Base-by-base conservation (phyloP, 2,888 invertebrate species). In the Drosophila percnosoma region DNA sequence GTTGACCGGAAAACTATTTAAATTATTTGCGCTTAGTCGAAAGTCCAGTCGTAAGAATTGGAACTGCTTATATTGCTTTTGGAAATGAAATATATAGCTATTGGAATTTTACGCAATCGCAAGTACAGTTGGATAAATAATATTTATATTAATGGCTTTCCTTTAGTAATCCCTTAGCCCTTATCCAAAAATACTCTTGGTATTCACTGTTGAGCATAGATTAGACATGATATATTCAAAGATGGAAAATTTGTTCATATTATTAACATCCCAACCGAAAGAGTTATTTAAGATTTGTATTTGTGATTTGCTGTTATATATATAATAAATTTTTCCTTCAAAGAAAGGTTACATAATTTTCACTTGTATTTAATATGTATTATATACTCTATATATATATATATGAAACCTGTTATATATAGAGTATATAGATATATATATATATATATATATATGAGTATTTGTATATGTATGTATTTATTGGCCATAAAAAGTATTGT, bases 341-440 rank as follows among this genome's bases (percentile, higher is more conserved):
- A 27, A 31, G 3, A n/a, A n/a, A 21, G 2, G 15, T 65, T 62
- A 51, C 33, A 65, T 65, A 65, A 65, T 65, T 62, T 38, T 3
- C 49, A n/a, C n/a, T 10, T 10, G 8, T 29, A 13, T 33, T 31
- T 29, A n/a, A 24, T 24, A 57, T 57, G 52, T 24, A n/a, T 24
- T 21, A 21, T 21, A 21, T 21, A 21, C 21, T 21, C 21, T 29
- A 27, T n/a, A 54, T 15, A 48, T 15, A 29, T n/a, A 8, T 31
- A 2, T 24, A n/a, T 45, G 31, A 0, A 31, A 8, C 31, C 31
- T 31, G 1, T 31, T 31, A 36, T 29, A 15, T n/a, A 27, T 29
- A 21, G 21, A 21, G 21, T 21, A 21, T 21, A 21, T 21, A 21
- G 0, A 21, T 36, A 15, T 24, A 55, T 57, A 59, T 24, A n/a